Conservation (phyloP, 2,888 invertebrate genomes). For the Lasioglossum marginatum region DNA sequence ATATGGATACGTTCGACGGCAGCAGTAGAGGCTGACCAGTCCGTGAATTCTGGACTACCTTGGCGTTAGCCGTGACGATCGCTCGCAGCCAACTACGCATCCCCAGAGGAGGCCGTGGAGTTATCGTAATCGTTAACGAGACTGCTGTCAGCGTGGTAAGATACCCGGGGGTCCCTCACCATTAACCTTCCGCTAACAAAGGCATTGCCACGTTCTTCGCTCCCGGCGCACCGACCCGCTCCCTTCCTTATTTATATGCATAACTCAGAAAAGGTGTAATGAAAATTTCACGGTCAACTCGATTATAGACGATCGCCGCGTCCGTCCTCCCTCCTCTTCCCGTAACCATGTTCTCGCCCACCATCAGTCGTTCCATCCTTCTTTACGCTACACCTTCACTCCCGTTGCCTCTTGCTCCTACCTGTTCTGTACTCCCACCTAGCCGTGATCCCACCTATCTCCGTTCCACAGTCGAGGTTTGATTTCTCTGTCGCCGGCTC, state of each 20-base stretch:
- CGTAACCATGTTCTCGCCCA: slow-evolving; percentile 30
- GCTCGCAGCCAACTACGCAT: slow-evolving; percentile 62
- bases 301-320: slow-evolving; percentile 73
- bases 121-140: slow-evolving; percentile 82
- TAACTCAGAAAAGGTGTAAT: slow-evolving; percentile 82
- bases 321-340: slow-evolving; percentile 32
- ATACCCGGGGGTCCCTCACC: slow-evolving; percentile 79
- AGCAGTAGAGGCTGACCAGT: slow-evolving; percentile 21
- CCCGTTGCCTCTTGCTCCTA: slow-evolving; percentile 8
- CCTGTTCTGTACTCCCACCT: slow-evolving; percentile 14
- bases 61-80: slow-evolving; percentile 47
- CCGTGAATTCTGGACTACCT: slow-evolving; percentile 65
- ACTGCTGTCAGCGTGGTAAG: slow-evolving; percentile 80
- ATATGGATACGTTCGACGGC: slow-evolving; percentile 38
- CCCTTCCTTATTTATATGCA: slow-evolving; percentile 83
- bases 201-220: slow-evolving; percentile 80
- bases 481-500: slow-evolving; percentile 30
- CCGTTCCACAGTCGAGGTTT: slow-evolving; percentile 11
- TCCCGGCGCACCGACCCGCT: slow-evolving; percentile 71
- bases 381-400: background rate
- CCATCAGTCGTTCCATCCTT: background rate
- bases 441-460: background rate
- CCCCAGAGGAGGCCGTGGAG: slow-evolving; percentile 72
- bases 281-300: slow-evolving; percentile 81
- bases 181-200: slow-evolving; percentile 82